A percentile compares a stretch with the other conserved stretches of the same genome.
phyloP scores from a whole-genome alignment of 2,113 vertebrate genomes.

The Pungitius pungitius region DNA sequence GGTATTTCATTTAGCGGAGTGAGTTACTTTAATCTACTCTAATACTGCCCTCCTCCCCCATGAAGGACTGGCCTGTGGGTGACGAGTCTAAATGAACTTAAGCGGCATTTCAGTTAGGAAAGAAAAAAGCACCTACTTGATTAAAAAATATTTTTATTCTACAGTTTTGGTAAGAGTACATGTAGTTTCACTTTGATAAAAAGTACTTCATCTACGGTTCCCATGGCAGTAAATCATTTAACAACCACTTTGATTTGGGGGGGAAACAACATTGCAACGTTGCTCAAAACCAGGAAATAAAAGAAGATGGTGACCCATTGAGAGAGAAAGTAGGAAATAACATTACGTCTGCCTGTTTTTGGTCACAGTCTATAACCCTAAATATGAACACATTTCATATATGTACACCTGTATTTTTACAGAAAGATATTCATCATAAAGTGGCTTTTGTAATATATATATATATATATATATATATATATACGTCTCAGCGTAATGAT shows the following conservation, averaged over 20 bases:
- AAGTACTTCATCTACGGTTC: slow-evolving; percentile 37
- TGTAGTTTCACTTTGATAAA: slow-evolving; percentile 47
- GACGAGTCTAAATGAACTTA: slow-evolving; percentile 25
- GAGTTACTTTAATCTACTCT: slow-evolving; percentile 1
- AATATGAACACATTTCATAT: slow-evolving; percentile 62
- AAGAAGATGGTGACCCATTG: neutral
- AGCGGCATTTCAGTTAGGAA: neutral
- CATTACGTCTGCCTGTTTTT: slow-evolving; percentile 27
- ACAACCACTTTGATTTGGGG: slow-evolving; percentile 26
- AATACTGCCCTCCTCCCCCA: neutral
- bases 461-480: too few relatives aligned
- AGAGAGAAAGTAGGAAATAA: slow-evolving; percentile 1
- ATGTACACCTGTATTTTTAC: slow-evolving; percentile 64
- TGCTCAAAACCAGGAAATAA: slow-evolving; percentile 13
- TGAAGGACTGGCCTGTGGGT: neutral
- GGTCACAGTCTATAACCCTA: slow-evolving; percentile 25
- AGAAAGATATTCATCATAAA: slow-evolving; percentile 59
- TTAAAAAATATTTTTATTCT: slow-evolving; percentile 41
- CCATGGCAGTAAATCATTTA: slow-evolving; percentile 16
- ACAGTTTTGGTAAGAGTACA: slow-evolving; percentile 35
- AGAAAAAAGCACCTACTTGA: slow-evolving; percentile 5
- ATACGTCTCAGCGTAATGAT: slow-evolving; percentile 33
- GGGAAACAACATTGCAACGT: slow-evolving; percentile 18
- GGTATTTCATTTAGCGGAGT: slow-evolving; percentile 2
- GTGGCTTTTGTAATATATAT: slow-evolving; percentile 38